These are phyloP conservation scores for Macquaria australasica DNA, from an alignment of 2,113 vertebrate species.

Conservation along the genomic window DNA sequence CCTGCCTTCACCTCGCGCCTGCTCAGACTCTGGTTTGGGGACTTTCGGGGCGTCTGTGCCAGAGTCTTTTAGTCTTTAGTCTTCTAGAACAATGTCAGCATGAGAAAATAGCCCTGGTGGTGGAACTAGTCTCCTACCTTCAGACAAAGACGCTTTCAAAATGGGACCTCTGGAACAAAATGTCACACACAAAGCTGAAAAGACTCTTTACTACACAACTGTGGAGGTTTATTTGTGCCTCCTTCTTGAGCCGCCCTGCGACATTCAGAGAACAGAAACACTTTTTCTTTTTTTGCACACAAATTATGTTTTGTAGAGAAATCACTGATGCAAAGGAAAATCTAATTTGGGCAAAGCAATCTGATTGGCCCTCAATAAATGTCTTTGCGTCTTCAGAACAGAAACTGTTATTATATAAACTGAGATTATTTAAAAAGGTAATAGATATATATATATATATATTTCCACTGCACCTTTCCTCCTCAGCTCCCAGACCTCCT, in stretches of 20 bases:
- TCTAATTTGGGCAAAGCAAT: no score
- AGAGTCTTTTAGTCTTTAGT: slow-evolving; percentile 30
- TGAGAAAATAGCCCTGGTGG: no score
- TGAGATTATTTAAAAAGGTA: no score
- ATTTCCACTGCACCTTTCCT: no score
- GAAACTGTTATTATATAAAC: no score
- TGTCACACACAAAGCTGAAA: background rate
- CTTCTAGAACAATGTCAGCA: background rate
- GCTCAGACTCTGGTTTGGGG: slow-evolving; percentile 88
- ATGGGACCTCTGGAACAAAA: slow-evolving; percentile 37
- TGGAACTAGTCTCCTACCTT: slow-evolving; percentile 9
- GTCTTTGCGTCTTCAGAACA: no score
- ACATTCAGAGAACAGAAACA: no score
- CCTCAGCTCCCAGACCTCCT: slow-evolving; percentile 89
- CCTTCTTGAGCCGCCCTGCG: background rate
- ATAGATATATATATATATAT: no score
- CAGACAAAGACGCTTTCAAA: slow-evolving; percentile 19
- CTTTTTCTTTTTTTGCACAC: no score
- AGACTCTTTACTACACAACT: background rate
- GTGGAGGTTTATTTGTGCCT: background rate
- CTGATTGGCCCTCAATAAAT: no score
- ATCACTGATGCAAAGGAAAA: no score
- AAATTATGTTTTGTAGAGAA: no score
- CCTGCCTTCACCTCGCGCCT: slow-evolving; percentile 87
- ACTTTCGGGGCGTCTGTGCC: slow-evolving; percentile 88